These are phyloP conservation scores for Aphelocoma californica DNA, from an alignment of 2,797 vertebrate genomes.

Conservation along the genomic window DNA sequence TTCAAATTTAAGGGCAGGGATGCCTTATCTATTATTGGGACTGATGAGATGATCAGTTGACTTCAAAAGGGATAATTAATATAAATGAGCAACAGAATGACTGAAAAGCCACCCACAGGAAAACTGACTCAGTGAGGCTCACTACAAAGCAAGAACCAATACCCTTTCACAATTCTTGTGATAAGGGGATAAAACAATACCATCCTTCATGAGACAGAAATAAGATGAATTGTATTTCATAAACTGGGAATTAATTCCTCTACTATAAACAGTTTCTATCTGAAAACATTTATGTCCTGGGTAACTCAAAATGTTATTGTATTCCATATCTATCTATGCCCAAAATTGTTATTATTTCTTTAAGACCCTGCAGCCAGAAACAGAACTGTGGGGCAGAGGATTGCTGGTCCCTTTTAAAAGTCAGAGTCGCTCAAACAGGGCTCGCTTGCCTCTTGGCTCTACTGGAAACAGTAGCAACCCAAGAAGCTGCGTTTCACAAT, in stretches of 20 bases:
- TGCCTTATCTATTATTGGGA: neutral
- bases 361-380: no score
- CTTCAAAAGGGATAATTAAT: neutral
- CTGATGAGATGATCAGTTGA: neutral
- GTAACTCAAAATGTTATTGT: no score
- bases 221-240: neutral
- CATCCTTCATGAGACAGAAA: neutral
- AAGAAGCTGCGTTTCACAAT: no score
- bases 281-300: neutral
- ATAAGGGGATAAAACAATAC: neutral
- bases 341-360: no score
- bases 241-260: neutral
- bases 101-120: neutral
- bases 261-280: neutral
- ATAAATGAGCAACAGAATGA: neutral
- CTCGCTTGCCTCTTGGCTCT: no score
- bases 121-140: neutral
- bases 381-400: no score
- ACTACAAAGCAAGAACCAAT: neutral
- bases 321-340: no score
- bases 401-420: no score
- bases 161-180: neutral
- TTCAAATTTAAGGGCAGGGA: neutral
- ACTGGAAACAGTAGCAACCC: no score
- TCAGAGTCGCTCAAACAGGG: no score